phyloP scores from a whole-genome alignment of 2,888 invertebrate species.

The Agriopis leucophaearia region DNA sequence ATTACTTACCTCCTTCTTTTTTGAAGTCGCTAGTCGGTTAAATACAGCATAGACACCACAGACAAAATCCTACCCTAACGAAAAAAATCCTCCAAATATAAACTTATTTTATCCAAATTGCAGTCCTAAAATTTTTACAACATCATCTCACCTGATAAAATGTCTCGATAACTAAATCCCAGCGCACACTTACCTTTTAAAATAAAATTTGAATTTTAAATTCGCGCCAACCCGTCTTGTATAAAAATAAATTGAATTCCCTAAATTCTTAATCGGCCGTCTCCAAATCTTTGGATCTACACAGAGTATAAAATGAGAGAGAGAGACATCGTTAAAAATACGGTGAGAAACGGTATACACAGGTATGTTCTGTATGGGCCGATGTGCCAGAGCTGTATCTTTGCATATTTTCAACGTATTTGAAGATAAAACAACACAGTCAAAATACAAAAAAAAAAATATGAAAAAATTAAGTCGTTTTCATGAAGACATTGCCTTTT shows the following conservation, averaged over 20 bases:
- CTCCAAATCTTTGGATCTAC: conserved; percentile 48
- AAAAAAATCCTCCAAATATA: not conserved
- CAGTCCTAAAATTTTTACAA: conserved; percentile 14
- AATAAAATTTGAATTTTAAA: conserved; percentile 27
- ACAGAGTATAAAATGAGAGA: conserved; percentile 12
- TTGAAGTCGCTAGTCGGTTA: no score
- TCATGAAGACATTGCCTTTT: no score
- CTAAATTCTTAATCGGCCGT: conserved; percentile 57
- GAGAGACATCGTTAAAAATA: not conserved
- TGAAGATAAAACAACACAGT: no score
- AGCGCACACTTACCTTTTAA: conserved; percentile 18
- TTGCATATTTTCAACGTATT: no score
- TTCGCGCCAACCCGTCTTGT: conserved; percentile 18
- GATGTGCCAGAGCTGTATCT: no score
- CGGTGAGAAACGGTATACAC: no score
- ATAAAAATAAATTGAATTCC: conserved; percentile 56
- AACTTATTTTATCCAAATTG: conserved; percentile 11
- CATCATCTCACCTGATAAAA: conserved; percentile 31
- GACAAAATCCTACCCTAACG: not conserved
- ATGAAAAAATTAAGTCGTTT: no score
- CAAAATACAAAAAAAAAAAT: no score
- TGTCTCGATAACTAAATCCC: conserved; percentile 23
- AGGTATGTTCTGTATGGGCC: no score
- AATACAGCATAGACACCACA: no score
- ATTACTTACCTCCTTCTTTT: no score